phyloP scores from a whole-genome alignment of 2,113 vertebrate species.

The Crypturellus undulatus region DNA sequence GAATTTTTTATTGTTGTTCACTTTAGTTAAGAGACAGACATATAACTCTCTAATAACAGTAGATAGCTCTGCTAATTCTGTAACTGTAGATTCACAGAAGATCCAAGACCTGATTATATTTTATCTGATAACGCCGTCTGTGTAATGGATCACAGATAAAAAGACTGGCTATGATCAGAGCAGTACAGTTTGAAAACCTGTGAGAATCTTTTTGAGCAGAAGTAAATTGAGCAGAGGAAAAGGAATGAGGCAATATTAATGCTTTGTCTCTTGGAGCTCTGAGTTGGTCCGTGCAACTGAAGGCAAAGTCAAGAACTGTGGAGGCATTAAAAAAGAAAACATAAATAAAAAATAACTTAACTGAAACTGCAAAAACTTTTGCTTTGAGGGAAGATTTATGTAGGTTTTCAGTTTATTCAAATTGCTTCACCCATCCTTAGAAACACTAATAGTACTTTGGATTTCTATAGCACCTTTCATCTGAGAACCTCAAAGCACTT shows the following conservation, averaged over 20 bases:
- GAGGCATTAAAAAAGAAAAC: slow-evolving; percentile 24
- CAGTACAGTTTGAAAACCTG: background rate
- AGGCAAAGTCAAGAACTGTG: slow-evolving; percentile 6
- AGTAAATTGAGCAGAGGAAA: background rate
- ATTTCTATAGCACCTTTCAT: slow-evolving; percentile 68
- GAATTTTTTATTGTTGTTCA: background rate
- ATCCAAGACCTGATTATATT: background rate
- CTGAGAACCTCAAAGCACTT: slow-evolving; percentile 65
- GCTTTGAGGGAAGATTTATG: slow-evolving; percentile 29
- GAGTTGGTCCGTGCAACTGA: background rate
- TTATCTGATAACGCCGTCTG: background rate
- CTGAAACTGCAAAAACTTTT: background rate
- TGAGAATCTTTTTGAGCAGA: background rate
- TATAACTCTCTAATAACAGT: background rate
- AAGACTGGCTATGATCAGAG: background rate
- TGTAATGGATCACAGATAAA: background rate
- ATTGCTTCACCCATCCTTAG: slow-evolving; percentile 32
- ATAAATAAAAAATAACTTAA: background rate
- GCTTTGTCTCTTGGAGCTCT: background rate
- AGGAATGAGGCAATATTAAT: background rate
- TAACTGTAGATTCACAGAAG: background rate
- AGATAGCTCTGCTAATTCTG: background rate
- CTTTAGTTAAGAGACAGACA: background rate
- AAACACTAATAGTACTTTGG: slow-evolving; percentile 38
- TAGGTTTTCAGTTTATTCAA: slow-evolving; percentile 28